These are phyloP conservation scores for Daubentonia madagascariensis DNA, from an alignment of 2,113 vertebrate species.

Conservation along the genomic window DNA sequence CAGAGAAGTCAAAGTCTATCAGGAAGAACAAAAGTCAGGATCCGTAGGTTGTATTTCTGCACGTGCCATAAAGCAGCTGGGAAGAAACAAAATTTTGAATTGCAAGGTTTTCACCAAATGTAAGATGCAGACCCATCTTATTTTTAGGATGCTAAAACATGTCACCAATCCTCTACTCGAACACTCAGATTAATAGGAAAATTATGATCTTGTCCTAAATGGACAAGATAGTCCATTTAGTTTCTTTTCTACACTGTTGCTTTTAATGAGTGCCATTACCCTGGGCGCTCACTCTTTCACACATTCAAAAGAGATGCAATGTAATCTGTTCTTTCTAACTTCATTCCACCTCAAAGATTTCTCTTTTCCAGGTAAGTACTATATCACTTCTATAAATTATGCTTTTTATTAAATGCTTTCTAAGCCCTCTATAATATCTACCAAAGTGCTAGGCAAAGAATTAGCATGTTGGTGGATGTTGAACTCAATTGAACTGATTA, in stretches of 20 bases:
- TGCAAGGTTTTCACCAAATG: neutral
- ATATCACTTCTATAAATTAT: neutral
- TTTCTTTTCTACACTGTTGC: neutral
- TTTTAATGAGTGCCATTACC: neutral
- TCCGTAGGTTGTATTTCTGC: neutral
- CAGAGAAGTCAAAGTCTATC: neutral
- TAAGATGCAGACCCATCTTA: neutral
- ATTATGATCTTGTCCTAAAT: neutral
- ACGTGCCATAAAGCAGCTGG: neutral
- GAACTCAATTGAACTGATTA: neutral
- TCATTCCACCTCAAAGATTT: neutral
- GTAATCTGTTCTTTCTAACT: neutral
- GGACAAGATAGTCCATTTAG: neutral
- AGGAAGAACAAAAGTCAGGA: conserved; percentile 23
- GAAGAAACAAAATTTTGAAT: neutral
- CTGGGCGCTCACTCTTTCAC: neutral
- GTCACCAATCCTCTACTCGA: neutral
- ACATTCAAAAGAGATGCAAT: neutral
- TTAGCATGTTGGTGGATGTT: neutral
- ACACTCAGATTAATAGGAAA: neutral
- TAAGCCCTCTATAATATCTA: neutral
- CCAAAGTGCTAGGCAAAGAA: neutral
- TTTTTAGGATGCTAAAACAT: neutral
- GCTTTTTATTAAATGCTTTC: neutral
- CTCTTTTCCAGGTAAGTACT: neutral